These are phyloP conservation scores for Melanostoma scalare DNA, from an alignment of 2,888 invertebrate species.

Conservation along the genomic window DNA sequence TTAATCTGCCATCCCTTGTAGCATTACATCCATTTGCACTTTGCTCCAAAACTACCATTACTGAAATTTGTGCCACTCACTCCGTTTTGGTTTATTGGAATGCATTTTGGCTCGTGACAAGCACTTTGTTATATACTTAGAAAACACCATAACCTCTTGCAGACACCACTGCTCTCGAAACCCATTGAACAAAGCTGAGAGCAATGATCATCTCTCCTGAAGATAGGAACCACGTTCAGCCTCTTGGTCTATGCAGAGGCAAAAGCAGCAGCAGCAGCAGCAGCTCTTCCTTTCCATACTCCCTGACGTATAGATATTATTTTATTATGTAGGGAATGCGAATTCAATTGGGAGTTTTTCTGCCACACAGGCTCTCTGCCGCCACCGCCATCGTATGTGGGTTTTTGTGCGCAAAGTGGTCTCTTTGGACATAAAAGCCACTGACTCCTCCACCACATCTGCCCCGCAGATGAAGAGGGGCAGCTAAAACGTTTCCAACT, in stretches of 20 bases:
- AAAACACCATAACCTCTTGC: background rate
- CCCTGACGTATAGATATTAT: constrained; percentile 59
- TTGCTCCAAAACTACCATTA: too few relatives aligned
- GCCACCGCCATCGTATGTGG: constrained; percentile 60
- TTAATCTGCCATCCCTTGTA: too few relatives aligned
- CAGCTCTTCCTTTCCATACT: constrained; percentile 12
- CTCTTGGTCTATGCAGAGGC: constrained; percentile 20
- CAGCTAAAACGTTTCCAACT: constrained; percentile 1
- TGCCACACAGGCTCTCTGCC: constrained; percentile 62
- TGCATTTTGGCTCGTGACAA: too few relatives aligned
- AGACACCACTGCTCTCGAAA: constrained; percentile 8
- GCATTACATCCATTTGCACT: too few relatives aligned
- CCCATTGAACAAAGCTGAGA: background rate
- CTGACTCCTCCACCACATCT: constrained; percentile 13
- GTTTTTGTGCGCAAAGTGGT: constrained; percentile 56
- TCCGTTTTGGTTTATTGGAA: too few relatives aligned
- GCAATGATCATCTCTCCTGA: constrained; percentile 21
- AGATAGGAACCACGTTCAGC: constrained; percentile 43
- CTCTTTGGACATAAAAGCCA: constrained; percentile 33
- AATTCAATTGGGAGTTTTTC: constrained; percentile 64
- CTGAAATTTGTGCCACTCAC: too few relatives aligned
- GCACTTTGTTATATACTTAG: too few relatives aligned
- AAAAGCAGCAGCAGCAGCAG: constrained; percentile 6
- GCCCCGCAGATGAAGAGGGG: constrained; percentile 3
- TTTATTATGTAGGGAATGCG: constrained; percentile 64